Evolutionary conservation across 2,888 invertebrate species (phyloP).

Genomic region (Steinernema scapterisci): DNA sequence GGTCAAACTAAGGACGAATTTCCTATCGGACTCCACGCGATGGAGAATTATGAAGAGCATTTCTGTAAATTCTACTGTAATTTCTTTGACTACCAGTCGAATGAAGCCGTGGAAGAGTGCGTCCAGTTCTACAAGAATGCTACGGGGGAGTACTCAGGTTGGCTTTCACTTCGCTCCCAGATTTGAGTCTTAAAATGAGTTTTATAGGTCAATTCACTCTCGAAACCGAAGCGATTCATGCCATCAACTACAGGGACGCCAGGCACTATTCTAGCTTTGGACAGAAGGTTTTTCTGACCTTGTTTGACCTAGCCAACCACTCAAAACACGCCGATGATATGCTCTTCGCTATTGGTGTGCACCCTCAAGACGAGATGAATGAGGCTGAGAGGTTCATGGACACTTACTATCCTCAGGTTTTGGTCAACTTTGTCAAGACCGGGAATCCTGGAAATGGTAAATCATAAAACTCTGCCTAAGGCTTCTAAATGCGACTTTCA

Average conservation of each 20-base stretch:
- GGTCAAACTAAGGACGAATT: slow-evolving; percentile 15
- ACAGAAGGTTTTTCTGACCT: neutral
- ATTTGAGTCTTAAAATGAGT: no score
- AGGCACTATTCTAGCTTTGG: neutral
- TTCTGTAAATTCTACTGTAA: slow-evolving; percentile 19
- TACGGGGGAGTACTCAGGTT: neutral
- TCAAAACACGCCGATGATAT: neutral
- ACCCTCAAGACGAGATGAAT: neutral
- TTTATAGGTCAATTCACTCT: neutral
- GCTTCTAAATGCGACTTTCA: neutral
- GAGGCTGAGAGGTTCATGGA: slow-evolving; percentile 3
- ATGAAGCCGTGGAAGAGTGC: slow-evolving; percentile 33
- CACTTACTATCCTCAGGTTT: neutral
- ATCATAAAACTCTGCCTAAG: neutral
- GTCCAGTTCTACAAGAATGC: slow-evolving; percentile 26
- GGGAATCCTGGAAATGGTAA: neutral
- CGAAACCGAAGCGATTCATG: slow-evolving; percentile 36
- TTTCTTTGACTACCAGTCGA: slow-evolving; percentile 33
- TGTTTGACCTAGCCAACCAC: neutral
- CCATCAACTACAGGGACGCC: neutral
- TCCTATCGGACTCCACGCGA: no score
- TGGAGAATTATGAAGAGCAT: neutral
- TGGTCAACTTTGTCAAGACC: neutral
- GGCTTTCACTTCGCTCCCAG: neutral
- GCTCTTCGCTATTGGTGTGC: neutral